Evolutionary conservation across 1,140 invertebrate genomes (phyloP), one percentile per base, ranked within the genome.

Genomic region (Drepana arcuata): DNA sequence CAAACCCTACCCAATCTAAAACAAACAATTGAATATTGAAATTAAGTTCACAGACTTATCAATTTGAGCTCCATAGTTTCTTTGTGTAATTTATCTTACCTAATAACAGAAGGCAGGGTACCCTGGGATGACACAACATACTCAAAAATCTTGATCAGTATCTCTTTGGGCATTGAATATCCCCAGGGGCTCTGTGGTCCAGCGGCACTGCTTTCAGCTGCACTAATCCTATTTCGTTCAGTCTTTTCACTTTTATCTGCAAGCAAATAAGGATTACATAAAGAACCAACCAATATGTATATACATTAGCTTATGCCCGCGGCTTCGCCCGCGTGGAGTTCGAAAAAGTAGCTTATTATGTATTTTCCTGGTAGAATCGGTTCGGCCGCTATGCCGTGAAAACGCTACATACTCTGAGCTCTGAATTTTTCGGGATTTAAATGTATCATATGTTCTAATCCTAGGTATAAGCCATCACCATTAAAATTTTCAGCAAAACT

Each of bases 1-100:
- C 93, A 94, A 6, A 94, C 93, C 66, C 86, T 86, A 28, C 88
- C 86, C 56, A 92, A 86, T 58, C 91, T 92, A 73, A 74, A 85
- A 57, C 7, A 45, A 50, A 31, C 29, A 34, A 41, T 11, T 31
- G 38, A 32, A 14, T 11, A 34, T 30, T 48, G 23, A 26, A 10
- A 7, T 21, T 21, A 5, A 21, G 18, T 21, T 5, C 18, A 21
- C 4, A 21, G 9, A 21, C 9, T 21, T n/a, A n/a, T n/a, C n/a
- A n/a, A n/a, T n/a, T n/a, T n/a, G n/a, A 21, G 18, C 18, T 21
- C 18, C n/a, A n/a, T 30, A 31, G 33, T 26, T 26, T 6, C 34
- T 34, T 32, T 29, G 35, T 36, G 11, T 40, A 34, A 37, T 28
- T 37, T 34, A 29, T 6, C 28, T 59, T 63, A 92, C 90, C 88